These are phyloP conservation scores for Percina caprodes DNA, from an alignment of 2,113 vertebrate genomes.

Conservation along the genomic window DNA sequence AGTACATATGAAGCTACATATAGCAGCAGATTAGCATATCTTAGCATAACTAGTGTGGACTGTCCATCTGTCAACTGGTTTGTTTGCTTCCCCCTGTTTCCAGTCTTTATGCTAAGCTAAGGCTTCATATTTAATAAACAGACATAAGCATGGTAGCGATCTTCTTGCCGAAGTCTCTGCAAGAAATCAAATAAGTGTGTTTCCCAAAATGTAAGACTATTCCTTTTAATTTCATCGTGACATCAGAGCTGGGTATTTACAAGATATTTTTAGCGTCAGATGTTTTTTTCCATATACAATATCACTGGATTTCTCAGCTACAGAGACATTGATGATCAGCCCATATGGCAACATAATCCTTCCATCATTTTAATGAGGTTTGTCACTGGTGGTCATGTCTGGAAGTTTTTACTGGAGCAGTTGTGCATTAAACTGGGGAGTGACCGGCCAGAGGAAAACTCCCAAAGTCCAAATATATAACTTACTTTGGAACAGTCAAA, in stretches of 20 bases:
- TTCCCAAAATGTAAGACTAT: not conserved
- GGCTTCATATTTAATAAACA: not conserved
- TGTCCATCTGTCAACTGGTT: not conserved
- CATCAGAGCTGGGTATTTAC: slow-evolving; percentile 27
- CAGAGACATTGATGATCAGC: slow-evolving; percentile 41
- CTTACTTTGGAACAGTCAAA: slow-evolving; percentile 55
- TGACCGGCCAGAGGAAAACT: slow-evolving; percentile 66
- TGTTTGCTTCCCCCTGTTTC: not conserved
- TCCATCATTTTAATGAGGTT: slow-evolving; percentile 41
- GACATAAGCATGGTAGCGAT: not conserved
- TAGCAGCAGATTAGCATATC: not conserved
- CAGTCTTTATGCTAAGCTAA: not conserved
- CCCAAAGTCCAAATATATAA: slow-evolving; percentile 68
- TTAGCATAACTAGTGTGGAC: not conserved
- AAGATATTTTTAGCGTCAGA: slow-evolving; percentile 40
- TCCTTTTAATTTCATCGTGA: not conserved
- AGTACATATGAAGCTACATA: not conserved
- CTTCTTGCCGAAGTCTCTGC: not conserved
- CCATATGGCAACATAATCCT: slow-evolving; percentile 27
- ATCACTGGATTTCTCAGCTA: slow-evolving; percentile 6
- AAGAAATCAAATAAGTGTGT: not conserved
- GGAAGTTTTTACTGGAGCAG: slow-evolving; percentile 72
- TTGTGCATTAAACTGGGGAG: slow-evolving; percentile 66
- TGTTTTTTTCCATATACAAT: not conserved
- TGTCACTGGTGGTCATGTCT: slow-evolving; percentile 72